Base-by-base conservation (phyloP, 2,113 vertebrate genomes). In the Porphyrio hochstetteri region DNA sequence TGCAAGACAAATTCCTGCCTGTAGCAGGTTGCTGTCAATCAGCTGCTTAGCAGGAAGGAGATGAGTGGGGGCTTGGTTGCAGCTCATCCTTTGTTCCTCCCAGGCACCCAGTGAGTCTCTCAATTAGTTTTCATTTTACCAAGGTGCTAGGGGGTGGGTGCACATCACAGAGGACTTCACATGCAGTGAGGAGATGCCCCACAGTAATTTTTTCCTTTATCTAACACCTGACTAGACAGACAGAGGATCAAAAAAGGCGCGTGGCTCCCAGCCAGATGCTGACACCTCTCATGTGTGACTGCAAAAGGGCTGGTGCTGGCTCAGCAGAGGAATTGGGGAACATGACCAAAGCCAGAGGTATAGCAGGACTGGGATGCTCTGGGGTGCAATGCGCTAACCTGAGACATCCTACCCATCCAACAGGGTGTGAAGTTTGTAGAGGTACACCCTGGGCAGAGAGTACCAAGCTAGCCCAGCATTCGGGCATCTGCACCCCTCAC, bases 201-300 rank as follows among this genome's bases (percentile, higher is more conserved):
- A 1, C 27, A 20, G 35, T 68, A 64, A 86, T 91, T 78, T 75
- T 31, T 64, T 93, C 29, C 53, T 91, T 94, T 87, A 93, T 86
- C 94, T 95, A 75, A 48, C 16, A 29, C 35, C 70, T 89, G 78
- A 68, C 44, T 52, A 63, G 76, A 68, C 61, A 86, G 65, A 27
- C 0, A 3, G 53, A 81, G 55, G 46, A 57, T 33, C 28, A 11
- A 70, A 77, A 94, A 76, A 31, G 1, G 1, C 53, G 46, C 48
- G 29, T 65, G 71, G 57, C 23, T 92, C 11, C 24, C 21, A 67
- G 79, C 12, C 55, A 82, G 68, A 23, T 14, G 35, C 38, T 84
- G 81, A 53, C 70, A 71, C 21, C 9, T 82, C 53, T 67, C 29
- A 10, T 4, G 0, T 0, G 2, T 35, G 52, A 25, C 72, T 71